A percentile compares a stretch with the other conserved stretches of the same genome.
These are phyloP conservation scores for Tetranychus urticae DNA, from an alignment of 1,140 invertebrate species.

Conservation along the genomic window DNA sequence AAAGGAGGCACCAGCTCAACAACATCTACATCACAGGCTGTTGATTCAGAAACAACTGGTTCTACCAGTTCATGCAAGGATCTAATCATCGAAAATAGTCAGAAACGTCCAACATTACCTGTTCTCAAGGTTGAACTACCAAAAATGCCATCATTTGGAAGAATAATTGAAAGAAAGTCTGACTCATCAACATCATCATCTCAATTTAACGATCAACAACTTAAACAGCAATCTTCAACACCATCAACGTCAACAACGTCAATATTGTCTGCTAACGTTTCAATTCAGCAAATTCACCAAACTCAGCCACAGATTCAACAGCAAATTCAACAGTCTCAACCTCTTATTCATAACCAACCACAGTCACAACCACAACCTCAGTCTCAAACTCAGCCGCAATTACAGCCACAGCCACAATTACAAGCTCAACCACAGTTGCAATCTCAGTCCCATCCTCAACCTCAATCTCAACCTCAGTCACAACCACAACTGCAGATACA, in stretches of 20 bases:
- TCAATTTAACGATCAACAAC: neutral
- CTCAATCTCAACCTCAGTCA: neutral
- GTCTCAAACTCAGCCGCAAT: too few relatives aligned
- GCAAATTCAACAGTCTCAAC: too few relatives aligned
- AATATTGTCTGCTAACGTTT: too few relatives aligned
- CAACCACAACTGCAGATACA: neutral
- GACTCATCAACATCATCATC: neutral
- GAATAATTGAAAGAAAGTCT: neutral
- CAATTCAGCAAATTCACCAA: neutral
- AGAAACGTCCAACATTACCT: neutral
- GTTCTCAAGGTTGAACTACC: slow-evolving; percentile 16
- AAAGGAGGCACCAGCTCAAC: neutral
- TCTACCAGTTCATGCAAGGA: too few relatives aligned
- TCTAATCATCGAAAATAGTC: neutral
- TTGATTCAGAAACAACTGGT: neutral
- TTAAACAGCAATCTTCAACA: neutral
- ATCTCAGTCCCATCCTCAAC: neutral
- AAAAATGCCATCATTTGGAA: neutral
- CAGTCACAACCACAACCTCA: neutral
- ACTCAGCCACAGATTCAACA: neutral
- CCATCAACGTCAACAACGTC: too few relatives aligned
- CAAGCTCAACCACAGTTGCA: neutral
- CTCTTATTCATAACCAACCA: too few relatives aligned
- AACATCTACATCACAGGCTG: neutral
- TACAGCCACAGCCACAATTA: neutral